These are phyloP conservation scores for Actinemys pallida DNA, from an alignment of 2,113 vertebrate species.

Conservation along the genomic window DNA sequence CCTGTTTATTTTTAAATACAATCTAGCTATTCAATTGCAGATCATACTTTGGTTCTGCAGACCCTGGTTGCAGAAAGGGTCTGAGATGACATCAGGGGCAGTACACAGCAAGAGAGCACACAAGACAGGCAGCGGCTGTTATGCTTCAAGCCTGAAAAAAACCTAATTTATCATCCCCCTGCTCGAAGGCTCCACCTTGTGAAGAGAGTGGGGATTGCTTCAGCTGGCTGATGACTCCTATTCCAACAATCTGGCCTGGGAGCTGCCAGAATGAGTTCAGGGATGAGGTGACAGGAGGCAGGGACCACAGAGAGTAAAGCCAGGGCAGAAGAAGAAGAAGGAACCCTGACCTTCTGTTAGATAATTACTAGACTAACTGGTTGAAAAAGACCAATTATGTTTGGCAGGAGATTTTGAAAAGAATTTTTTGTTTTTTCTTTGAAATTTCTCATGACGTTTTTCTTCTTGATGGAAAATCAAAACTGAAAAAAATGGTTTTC, in stretches of 20 bases:
- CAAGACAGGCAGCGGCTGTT: neutral
- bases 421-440: neutral
- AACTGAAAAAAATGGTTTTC: neutral
- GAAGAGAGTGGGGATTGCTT: neutral
- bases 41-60: neutral
- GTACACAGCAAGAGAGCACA: neutral
- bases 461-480: neutral
- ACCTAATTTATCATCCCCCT: neutral
- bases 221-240: neutral
- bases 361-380: neutral
- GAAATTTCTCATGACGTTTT: neutral
- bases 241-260: neutral
- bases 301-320: neutral
- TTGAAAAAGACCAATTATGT: neutral
- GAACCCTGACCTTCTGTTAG: neutral
- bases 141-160: neutral
- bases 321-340: neutral
- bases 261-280: neutral
- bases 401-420: neutral
- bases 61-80: neutral
- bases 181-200: neutral
- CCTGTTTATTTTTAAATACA: neutral
- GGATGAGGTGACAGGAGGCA: neutral
- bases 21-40: rapidly evolving
- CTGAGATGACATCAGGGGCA: neutral